phyloP scores from a whole-genome alignment of 2,888 invertebrate genomes.

The Tholera decimalis region DNA sequence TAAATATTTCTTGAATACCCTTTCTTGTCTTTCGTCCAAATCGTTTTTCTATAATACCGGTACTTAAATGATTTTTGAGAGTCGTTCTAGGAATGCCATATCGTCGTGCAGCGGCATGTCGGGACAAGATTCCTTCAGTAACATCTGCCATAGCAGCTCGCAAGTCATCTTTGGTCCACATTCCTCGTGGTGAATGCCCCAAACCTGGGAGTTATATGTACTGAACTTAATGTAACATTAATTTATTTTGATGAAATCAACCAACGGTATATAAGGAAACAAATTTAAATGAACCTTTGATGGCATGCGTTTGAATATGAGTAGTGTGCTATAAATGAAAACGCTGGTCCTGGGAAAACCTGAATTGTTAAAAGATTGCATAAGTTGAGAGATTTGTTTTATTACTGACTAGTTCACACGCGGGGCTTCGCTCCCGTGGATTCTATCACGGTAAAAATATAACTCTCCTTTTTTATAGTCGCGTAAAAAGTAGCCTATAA shows the following conservation, averaged over 20 bases:
- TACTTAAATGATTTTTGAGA: constrained; percentile 3
- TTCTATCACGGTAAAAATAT: no score
- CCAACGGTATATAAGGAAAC: neutral
- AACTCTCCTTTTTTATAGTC: no score
- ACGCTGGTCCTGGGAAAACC: no score
- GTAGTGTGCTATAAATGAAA: no score
- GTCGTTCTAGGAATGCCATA: constrained; percentile 4
- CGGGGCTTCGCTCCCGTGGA: no score
- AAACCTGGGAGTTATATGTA: neutral
- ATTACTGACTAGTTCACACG: no score
- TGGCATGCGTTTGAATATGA: no score
- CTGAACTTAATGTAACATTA: neutral
- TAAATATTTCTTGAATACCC: neutral
- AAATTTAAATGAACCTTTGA: neutral
- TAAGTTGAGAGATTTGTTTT: no score
- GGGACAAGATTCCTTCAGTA: neutral
- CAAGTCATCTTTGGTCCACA: constrained; percentile 2
- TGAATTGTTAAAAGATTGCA: no score
- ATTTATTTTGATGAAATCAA: neutral
- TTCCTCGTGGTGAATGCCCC: neutral
- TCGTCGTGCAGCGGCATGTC: constrained; percentile 3
- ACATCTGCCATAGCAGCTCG: constrained; percentile 3
- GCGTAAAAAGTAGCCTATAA: no score
- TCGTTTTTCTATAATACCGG: neutral
- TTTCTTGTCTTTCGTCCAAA: constrained; percentile 6